A percentile compares a stretch with the other conserved stretches of the same genome.
Conservation (phyloP, 2,113 vertebrate species). For the Zapornia atra region DNA sequence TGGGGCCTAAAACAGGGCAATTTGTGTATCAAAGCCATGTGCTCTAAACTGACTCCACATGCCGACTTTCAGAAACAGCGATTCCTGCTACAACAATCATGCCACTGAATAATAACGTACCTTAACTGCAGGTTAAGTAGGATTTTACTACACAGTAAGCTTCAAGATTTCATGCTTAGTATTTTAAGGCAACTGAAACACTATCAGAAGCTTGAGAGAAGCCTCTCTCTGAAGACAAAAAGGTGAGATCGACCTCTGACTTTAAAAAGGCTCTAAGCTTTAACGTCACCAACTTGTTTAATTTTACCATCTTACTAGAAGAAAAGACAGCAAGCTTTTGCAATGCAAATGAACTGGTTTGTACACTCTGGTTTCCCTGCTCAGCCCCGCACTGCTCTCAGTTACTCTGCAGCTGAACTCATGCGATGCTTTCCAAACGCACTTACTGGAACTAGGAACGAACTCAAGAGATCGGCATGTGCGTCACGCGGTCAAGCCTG, state of each 20-base stretch:
- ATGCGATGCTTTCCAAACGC: background rate
- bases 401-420: background rate
- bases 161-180: background rate
- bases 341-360: background rate
- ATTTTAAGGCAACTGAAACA: background rate
- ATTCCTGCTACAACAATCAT: background rate
- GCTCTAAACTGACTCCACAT: conserved; percentile 5
- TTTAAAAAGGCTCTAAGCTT: background rate
- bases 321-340: background rate
- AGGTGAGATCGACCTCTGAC: background rate
- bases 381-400: background rate
- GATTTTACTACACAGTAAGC: background rate
- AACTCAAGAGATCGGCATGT: background rate
- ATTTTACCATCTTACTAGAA: background rate
- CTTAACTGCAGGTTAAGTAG: background rate
- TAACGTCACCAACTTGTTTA: background rate
- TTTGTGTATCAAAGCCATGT: background rate
- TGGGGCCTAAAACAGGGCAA: background rate
- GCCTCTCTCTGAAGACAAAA: background rate
- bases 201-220: background rate
- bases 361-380: background rate
- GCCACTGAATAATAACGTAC: background rate
- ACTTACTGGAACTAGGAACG: background rate
- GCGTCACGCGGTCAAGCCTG: background rate
- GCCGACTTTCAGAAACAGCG: background rate